Evolutionary conservation across 2,888 invertebrate genomes (phyloP), one percentile per base, ranked within the genome.

Genomic region (Drosophila pseudotalamancana): DNA sequence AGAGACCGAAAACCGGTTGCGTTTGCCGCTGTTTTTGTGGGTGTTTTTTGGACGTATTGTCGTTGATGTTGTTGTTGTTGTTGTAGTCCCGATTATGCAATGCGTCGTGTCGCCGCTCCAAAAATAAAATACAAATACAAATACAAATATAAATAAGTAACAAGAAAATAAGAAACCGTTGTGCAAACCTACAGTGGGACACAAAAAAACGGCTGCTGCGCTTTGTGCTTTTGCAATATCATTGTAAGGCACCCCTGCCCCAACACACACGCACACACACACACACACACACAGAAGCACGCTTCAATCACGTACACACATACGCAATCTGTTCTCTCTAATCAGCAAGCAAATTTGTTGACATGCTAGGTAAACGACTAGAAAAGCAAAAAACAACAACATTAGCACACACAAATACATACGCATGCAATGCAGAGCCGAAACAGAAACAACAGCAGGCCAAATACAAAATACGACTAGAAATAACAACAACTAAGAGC

Each of bases 31-130:
- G 57, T 54, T 73, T 73, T 69, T 64, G 78, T 78, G 78, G 78
- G 78, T 77, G 81, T 78, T 64, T 66, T 62, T 42, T 55, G 61
- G 57, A 61, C 59, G 61, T 76, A 59, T 64, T 43, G 51, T 35
- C 60, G 35, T 76, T 57, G 59, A 70, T 68, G 55, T 46, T 67
- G 53, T 59, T 51, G 32, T 12, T 42, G 68, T 57, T 14, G 27
- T 5, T 29, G 43, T 9, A 4, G 18, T n/a, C 53, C 60, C 46
- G 81, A 77, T 81, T 81, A 81, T 81, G 80, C 84, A 81, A 81
- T 75, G 61, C 56, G 62, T 83, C 77, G 80, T 81, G 80, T 70
- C 62, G 62, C 64, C 70, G 72, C 82, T 72, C 77, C 66, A 78
- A 78, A 67, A 69, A 62, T 32, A 31, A 64, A 61, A 70, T 25